Evolutionary conservation across 2,888 invertebrate genomes (phyloP).

Genomic region (Chymomyza fuscimana): DNA sequence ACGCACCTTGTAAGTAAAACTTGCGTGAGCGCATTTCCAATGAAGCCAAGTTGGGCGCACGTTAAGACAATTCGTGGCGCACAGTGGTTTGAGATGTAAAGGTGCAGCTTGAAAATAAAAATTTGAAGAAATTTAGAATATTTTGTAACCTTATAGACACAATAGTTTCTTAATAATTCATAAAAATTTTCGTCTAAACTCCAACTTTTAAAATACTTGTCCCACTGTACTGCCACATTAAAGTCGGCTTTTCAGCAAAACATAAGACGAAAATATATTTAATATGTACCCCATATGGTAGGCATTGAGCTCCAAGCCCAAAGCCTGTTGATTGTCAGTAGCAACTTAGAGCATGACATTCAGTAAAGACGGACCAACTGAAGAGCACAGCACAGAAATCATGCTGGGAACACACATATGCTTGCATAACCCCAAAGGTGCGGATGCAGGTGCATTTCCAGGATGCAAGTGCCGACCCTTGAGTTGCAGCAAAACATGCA

Average conservation of each 20-base stretch:
- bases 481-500: neutral
- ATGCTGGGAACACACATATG: neutral
- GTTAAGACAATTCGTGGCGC: neutral
- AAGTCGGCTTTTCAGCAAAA: conserved; percentile 23
- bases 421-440: neutral
- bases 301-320: neutral
- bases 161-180: too few relatives aligned
- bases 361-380: neutral
- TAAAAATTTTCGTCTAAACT: neutral
- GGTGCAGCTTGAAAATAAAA: neutral
- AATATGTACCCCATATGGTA: neutral
- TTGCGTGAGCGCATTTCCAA: conserved; percentile 34
- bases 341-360: neutral
- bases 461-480: neutral
- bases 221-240: conserved; percentile 15
- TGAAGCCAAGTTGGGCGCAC: conserved; percentile 3
- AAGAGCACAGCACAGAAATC: neutral
- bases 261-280: neutral
- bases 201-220: neutral
- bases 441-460: neutral
- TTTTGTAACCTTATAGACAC: neutral
- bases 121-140: neutral
- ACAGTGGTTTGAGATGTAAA: conserved; percentile 9
- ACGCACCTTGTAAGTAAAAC: conserved; percentile 17
- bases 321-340: neutral